Evolutionary conservation across 2,888 invertebrate species (phyloP), one percentile per base, ranked within the genome.

Genomic region (Thyatira batis): DNA sequence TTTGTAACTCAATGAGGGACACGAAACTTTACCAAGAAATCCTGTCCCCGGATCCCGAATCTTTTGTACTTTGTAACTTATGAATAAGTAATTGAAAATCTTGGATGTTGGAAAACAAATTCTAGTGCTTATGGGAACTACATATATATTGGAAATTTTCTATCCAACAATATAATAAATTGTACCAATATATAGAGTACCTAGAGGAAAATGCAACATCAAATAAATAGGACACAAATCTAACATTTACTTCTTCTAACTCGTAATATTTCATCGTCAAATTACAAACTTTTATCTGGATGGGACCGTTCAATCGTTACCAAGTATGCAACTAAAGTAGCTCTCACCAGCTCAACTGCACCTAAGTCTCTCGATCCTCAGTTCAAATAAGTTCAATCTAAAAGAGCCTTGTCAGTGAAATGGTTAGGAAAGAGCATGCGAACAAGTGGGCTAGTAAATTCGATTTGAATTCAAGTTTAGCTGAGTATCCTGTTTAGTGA

Each of bases 391-490:
- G 17, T 39, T 39, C 39, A 39, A 39, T 13, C 17, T 13, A 39
- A 17, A 8, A 17, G 39, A 39, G 39, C 39, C 39, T 39, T 39
- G 39, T 39, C 39, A 39, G 39, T 39, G 17, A 39, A 39, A 17
- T 17, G 39, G 25, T 44, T 44, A 13, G 17, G 43, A 50, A 45
- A 51, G 44, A 53, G 45, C 54, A 54, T 52, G 52, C 48, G 54
- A 57, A 58, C 56, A 55, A 51, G 52, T 55, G 60, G 50, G 50
- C 54, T 54, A 54, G 58, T 58, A 61, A 67, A 67, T 64, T 67
- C 62, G 60, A 64, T 67, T 67, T 61, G 56, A 45, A 60, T 58
- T 52, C 54, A 60, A 67, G 58, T 67, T 63, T 55, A 54, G 56
- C 53, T 53, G 46, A 55, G 50, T 49, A 48, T 46, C 30, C 11